These are phyloP conservation scores for Chymomyza fuscimana DNA, from an alignment of 2,888 invertebrate species.

Conservation along the genomic window DNA sequence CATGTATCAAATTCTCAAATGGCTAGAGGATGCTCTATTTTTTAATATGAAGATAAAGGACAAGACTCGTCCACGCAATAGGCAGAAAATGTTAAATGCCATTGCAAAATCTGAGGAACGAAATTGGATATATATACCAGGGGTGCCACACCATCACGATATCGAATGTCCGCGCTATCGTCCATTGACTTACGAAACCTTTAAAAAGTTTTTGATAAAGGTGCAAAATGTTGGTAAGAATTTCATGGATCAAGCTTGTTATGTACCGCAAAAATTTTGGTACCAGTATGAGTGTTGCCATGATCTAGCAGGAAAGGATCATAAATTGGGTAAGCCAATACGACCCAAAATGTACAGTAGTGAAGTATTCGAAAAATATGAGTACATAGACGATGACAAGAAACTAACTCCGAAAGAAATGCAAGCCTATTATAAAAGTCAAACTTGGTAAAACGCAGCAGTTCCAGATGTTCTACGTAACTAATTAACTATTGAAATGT, in stretches of 20 bases:
- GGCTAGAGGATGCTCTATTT: background rate
- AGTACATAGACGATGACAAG: too few species aligned
- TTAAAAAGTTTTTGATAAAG: conserved; percentile 11
- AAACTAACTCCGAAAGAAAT: too few species aligned
- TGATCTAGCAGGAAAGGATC: background rate
- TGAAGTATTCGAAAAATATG: too few species aligned
- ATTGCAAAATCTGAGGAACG: background rate
- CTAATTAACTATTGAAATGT: too few species aligned
- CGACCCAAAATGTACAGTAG: too few species aligned
- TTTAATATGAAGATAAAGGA: background rate
- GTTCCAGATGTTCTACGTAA: too few species aligned
- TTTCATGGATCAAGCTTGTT: conserved; percentile 6
- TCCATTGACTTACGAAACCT: conserved; percentile 27
- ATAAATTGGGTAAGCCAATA: too few species aligned
- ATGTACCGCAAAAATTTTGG: conserved; percentile 22
- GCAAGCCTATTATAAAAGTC: too few species aligned
- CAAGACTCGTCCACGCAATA: too few species aligned
- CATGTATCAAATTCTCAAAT: background rate
- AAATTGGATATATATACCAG: conserved; percentile 37
- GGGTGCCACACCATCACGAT: conserved; percentile 42
- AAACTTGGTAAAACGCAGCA: too few species aligned
- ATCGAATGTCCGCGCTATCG: conserved; percentile 11
- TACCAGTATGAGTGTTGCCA: conserved; percentile 31
- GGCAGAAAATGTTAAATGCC: too few species aligned
- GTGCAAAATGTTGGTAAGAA: background rate